These are phyloP conservation scores for Phylloscopus trochilus DNA, from an alignment of 2,113 vertebrate species.

Conservation along the genomic window DNA sequence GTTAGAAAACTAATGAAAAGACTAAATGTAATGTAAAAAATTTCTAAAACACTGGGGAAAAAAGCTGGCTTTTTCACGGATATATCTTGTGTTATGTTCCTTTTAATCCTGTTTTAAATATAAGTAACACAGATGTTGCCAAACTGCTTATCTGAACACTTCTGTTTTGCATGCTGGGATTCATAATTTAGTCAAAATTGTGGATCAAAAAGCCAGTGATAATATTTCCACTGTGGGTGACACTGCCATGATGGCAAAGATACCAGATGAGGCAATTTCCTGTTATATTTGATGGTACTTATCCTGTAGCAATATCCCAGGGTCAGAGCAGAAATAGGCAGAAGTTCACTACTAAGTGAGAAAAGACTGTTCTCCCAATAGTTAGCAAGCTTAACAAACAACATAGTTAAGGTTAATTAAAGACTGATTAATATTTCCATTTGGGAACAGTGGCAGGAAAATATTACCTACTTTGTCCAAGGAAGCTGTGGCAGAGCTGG, in stretches of 20 bases:
- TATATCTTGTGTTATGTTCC: not conserved
- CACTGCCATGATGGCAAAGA: accelerated
- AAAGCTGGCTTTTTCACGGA: not conserved
- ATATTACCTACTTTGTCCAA: not conserved
- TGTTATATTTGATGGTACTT: not conserved
- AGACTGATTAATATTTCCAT: not conserved
- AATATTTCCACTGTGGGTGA: not conserved
- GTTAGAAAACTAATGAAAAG: not conserved
- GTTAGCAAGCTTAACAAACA: not conserved
- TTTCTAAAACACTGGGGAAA: not conserved
- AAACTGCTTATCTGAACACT: not conserved
- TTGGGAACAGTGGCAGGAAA: not conserved
- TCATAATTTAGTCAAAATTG: not conserved
- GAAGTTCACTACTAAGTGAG: not conserved
- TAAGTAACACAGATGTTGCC: not conserved
- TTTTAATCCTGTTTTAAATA: not conserved
- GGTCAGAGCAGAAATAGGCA: not conserved
- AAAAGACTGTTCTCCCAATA: not conserved
- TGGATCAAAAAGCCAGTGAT: not conserved
- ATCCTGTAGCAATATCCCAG: not conserved
- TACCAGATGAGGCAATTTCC: not conserved
- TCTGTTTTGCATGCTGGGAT: not conserved
- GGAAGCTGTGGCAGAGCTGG: not conserved
- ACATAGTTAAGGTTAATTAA: not conserved
- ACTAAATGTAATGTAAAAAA: not conserved